Percentiles rank a stretch among this genome's conserved stretches.
These are phyloP conservation scores for Orussus abietinus DNA, from an alignment of 1,140 invertebrate genomes.

Conservation along the genomic window DNA sequence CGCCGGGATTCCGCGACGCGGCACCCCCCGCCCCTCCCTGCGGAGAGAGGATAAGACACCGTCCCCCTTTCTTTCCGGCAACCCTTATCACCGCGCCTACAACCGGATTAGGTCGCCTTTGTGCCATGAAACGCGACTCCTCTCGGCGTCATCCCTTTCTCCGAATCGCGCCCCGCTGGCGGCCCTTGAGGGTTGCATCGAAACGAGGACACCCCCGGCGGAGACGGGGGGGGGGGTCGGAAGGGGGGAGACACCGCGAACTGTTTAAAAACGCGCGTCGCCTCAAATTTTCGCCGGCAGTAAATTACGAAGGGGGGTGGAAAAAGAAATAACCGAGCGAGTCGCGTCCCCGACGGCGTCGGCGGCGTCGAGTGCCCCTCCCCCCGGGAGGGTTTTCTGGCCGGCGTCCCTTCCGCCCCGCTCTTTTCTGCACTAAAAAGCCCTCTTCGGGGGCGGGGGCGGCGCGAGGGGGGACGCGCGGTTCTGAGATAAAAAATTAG, in stretches of 20 bases:
- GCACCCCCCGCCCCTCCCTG: not conserved
- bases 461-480: conserved; percentile 30
- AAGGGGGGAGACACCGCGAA: conserved; percentile 17
- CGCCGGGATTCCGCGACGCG: conserved; percentile 21
- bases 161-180: no score
- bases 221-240: no score
- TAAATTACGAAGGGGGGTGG: conserved; percentile 38
- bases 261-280: conserved; percentile 47
- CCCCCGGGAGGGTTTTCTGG: conserved; percentile 8
- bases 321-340: conserved; percentile 38
- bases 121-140: no score
- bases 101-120: no score
- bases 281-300: conserved; percentile 44
- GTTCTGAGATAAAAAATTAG: conserved; percentile 56
- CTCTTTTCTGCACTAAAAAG: conserved; percentile 11
- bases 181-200: no score
- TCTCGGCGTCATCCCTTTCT: no score
- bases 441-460: conserved; percentile 11
- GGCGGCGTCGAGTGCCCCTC: conserved; percentile 14
- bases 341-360: conserved; percentile 21
- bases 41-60: no score
- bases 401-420: conserved; percentile 11
- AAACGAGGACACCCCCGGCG: no score
- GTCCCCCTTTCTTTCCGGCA: conserved; percentile 3
- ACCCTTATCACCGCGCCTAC: not conserved